Evolutionary conservation across 2,888 invertebrate species (phyloP).

Genomic region (Athalia circularis): DNA sequence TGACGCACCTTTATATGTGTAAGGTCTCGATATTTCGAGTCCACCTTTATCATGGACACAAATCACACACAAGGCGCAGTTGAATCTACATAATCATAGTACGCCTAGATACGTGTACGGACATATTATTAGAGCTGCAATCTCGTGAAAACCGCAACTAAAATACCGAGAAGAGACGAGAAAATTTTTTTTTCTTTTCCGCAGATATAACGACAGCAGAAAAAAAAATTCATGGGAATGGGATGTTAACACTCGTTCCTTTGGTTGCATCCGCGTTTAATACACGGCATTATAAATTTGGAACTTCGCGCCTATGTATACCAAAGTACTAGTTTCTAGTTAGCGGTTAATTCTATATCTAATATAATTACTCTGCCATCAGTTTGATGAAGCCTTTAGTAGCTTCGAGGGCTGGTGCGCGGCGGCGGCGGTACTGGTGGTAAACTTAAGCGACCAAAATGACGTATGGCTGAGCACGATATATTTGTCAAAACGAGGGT

Average conservation of each 20-base stretch:
- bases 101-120: no score
- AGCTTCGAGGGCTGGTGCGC: not conserved
- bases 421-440: not conserved
- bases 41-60: not conserved
- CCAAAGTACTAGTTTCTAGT: not conserved
- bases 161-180: no score
- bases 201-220: not conserved
- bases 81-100: no score
- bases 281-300: no score
- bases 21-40: constrained; percentile 26
- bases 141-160: no score
- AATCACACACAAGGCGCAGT: not conserved
- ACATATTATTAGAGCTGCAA: no score
- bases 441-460: constrained; percentile 24
- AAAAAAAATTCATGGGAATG: not conserved
- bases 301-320: no score
- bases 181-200: no score
- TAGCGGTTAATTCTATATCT: not conserved
- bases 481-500: constrained; percentile 37
- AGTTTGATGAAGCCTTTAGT: not conserved
- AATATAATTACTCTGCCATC: not conserved
- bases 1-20: constrained; percentile 17
- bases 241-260: not conserved
- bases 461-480: constrained; percentile 20
- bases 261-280: no score